phyloP scores from a whole-genome alignment of 2,113 vertebrate genomes.

The Microtus richardsoni region DNA sequence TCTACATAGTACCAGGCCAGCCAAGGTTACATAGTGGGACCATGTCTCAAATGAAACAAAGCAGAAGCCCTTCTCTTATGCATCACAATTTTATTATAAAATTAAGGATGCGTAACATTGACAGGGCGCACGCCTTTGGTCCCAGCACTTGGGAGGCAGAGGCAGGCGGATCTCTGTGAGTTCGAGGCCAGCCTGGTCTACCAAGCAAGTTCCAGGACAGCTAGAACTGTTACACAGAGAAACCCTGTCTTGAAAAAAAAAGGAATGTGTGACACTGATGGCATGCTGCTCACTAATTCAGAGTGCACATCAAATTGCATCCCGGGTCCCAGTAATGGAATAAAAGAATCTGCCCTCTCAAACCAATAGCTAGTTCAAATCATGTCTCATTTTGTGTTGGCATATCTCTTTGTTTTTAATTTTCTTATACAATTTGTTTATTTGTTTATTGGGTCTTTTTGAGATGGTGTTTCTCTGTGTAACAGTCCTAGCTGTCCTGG shows the following conservation, averaged over 20 bases:
- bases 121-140: too few relatives aligned
- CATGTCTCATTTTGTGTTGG: neutral
- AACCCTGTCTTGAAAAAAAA: too few relatives aligned
- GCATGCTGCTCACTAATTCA: neutral
- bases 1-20: neutral
- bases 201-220: too few relatives aligned
- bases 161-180: too few relatives aligned
- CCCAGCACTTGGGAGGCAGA: too few relatives aligned
- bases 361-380: neutral
- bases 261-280: neutral
- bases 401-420: neutral
- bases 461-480: too few relatives aligned
- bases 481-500: too few relatives aligned
- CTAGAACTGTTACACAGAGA: too few relatives aligned
- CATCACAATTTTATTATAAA: too few relatives aligned
- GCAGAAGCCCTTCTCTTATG: neutral
- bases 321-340: neutral
- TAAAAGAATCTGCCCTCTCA: neutral
- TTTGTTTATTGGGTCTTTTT: too few relatives aligned
- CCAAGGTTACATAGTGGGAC: neutral
- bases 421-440: too few relatives aligned
- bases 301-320: neutral
- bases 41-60: neutral
- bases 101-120: neutral
- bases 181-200: too few relatives aligned